Evolutionary conservation across 2,797 vertebrate genomes (phyloP), one percentile per base, ranked within the genome.

Genomic region (Harpagifer antarcticus): DNA sequence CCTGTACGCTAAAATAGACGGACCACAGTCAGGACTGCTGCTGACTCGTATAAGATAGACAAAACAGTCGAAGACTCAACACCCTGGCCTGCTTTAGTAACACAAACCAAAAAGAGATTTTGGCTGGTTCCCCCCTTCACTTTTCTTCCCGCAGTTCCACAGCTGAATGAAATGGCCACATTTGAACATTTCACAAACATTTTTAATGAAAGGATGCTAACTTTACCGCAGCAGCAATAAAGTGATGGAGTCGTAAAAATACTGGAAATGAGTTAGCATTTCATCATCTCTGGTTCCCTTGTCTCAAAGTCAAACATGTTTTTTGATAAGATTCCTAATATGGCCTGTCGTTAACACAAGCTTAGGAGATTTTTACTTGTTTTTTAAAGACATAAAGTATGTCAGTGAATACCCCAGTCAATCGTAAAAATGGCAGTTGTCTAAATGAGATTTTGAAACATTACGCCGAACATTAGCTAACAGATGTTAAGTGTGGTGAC

Each of bases 11-110:
- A 48, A 2, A 63, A 43, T 20, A 31, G 23, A 14, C 56, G 27
- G 37, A 42, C 52, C 43, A 19, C 57, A 42, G 59, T 3, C 27
- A 47, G 14, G 14, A 15, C 12, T 19, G 49, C 33, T 44, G 72
- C 56, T 71, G 78, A 56, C 55, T 43, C 64, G 19, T 42, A 55
- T 72, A 13, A 23, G 45, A 62, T 33, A 45, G 37, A 68, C 54
- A 16, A 70, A 42, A 47, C 33, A 57, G 49, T 48, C 42, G 40
- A 3, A 56, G 37, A 53, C 33, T 53, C 10, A 1, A 48, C 19
- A 43, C 33, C 0, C 2, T 19, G 42, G 17, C 15, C 47, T 37
- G 31, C 16, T 75, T 47, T 42, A n/a, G 59, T 49, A 48, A 48
- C 31, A 68, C 14, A 53, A 66, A 40, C 33, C 27, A 57, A 9